These are phyloP conservation scores for Catonia carolina DNA, from an alignment of 2,888 invertebrate genomes.

Conservation along the genomic window DNA sequence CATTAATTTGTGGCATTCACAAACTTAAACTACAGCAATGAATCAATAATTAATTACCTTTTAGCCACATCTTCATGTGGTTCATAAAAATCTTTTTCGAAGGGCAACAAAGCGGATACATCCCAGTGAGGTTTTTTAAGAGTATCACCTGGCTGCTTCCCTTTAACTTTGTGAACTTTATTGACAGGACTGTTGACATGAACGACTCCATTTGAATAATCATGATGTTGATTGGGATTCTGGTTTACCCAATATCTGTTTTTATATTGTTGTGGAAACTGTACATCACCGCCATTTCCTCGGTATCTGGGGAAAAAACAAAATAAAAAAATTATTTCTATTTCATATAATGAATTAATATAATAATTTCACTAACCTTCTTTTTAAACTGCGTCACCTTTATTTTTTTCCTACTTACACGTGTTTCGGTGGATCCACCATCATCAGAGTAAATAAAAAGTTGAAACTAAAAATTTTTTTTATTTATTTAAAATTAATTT, in stretches of 20 bases:
- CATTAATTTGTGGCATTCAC: too few species aligned
- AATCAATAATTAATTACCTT: conserved; percentile 49
- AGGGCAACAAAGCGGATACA: conserved; percentile 62
- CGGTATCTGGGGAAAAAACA: conserved; percentile 18
- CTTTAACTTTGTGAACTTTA: conserved; percentile 41
- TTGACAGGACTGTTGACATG: conserved; percentile 1
- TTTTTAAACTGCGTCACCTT: too few species aligned
- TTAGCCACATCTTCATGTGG: conserved; percentile 67
- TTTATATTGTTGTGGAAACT: conserved; percentile 17
- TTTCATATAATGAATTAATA: too few species aligned
- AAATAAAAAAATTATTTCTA: too few species aligned
- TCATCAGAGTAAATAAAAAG: too few species aligned
- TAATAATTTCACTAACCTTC: too few species aligned
- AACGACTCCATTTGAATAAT: background rate
- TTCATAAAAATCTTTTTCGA: conserved; percentile 87
- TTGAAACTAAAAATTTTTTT: background rate
- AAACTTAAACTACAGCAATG: too few species aligned
- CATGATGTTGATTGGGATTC: conserved; percentile 2
- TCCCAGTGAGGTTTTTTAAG: conserved; percentile 83
- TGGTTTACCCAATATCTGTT: conserved; percentile 25
- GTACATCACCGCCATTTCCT: conserved; percentile 20
- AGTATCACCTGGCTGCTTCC: conserved; percentile 65
- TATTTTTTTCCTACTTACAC: too few species aligned
- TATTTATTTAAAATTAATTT: background rate
- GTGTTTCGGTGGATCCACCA: too few species aligned